Percentiles rank a stretch among this genome's conserved stretches.
Conservation (phyloP, 2,888 invertebrate genomes). For the Cheilosia scutellata region DNA sequence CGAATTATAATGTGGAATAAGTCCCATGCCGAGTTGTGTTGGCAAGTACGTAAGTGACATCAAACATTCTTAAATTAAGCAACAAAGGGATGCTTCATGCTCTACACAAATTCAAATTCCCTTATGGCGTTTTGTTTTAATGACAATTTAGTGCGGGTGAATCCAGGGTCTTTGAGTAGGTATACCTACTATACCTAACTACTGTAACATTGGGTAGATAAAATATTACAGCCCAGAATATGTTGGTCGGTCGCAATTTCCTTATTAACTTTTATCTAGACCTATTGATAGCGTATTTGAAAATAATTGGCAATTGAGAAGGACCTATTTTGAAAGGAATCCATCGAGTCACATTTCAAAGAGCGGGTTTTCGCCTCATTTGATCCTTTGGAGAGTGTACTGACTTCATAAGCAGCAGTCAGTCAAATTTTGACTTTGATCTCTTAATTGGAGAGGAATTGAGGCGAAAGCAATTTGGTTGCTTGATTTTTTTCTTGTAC, state of each 20-base stretch:
- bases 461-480: conserved; percentile 36
- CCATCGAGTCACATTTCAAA: conserved; percentile 37
- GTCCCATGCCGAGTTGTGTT: conserved; percentile 53
- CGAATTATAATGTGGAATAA: conserved; percentile 67
- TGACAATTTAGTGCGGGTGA: conserved; percentile 51
- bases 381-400: neutral
- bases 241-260: neutral
- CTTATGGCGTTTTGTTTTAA: conserved; percentile 56
- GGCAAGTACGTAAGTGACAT: conserved; percentile 57
- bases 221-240: conserved; percentile 29
- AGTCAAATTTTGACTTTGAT: conserved; percentile 54
- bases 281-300: neutral
- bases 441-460: conserved; percentile 48
- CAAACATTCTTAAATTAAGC: conserved; percentile 61
- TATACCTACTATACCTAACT: no score
- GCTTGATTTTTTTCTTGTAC: neutral
- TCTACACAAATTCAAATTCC: conserved; percentile 34
- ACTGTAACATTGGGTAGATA: neutral
- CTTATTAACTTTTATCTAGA: neutral
- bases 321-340: neutral
- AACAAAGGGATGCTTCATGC: conserved; percentile 50
- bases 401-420: conserved; percentile 21
- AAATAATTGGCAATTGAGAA: conserved; percentile 31
- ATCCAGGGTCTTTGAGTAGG: conserved; percentile 20
- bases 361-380: conserved; percentile 24